Evolutionary conservation across 2,888 invertebrate genomes (phyloP).

Genomic region (Nysson spinosus): DNA sequence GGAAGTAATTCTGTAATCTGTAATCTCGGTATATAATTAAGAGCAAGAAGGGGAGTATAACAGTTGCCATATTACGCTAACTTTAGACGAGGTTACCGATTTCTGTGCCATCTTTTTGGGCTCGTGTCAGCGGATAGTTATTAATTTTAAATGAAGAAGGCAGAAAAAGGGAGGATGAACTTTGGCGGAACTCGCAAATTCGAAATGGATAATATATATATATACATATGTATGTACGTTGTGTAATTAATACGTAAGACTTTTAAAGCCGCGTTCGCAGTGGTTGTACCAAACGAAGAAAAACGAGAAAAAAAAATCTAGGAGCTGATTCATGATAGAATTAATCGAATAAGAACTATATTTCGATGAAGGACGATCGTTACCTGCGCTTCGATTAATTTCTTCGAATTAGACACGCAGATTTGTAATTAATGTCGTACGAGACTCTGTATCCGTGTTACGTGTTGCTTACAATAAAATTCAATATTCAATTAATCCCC

Average conservation of each 20-base stretch:
- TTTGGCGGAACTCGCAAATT: conserved; percentile 42
- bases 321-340: too few species aligned
- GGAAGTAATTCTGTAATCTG: too few species aligned
- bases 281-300: neutral
- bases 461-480: conserved; percentile 73
- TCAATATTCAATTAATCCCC: conserved; percentile 37
- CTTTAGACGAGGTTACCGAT: conserved; percentile 60
- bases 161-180: conserved; percentile 15
- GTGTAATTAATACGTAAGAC: conserved; percentile 38
- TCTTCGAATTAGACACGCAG: conserved; percentile 8
- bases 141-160: too few species aligned
- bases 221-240: conserved; percentile 11
- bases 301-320: neutral
- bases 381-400: neutral
- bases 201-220: conserved; percentile 35
- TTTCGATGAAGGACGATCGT: conserved; percentile 3
- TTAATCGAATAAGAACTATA: too few species aligned
- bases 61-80: conserved; percentile 39
- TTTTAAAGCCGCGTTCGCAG: conserved; percentile 39
- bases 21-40: too few species aligned
- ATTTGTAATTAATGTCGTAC: conserved; percentile 39
- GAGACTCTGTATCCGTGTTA: conserved; percentile 71
- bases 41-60: conserved; percentile 25
- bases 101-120: conserved; percentile 65
- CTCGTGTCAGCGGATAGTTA: conserved; percentile 49